These are phyloP conservation scores for Myzus persicae DNA, from an alignment of 1,140 invertebrate genomes.

Conservation along the genomic window DNA sequence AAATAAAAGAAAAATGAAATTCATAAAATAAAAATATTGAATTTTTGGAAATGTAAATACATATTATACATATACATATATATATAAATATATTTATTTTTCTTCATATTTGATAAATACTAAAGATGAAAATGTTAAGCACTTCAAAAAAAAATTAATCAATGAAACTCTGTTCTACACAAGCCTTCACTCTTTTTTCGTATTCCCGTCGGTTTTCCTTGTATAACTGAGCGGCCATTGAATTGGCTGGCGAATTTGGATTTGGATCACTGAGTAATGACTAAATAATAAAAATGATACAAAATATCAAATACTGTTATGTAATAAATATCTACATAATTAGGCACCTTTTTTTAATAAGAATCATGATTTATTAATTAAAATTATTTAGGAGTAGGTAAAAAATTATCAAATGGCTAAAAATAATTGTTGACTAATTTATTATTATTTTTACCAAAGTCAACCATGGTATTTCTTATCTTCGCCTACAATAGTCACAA, in stretches of 20 bases:
- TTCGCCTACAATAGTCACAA: too few species aligned
- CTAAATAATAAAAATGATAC: conserved; percentile 66
- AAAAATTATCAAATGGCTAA: not conserved
- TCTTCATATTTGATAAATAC: conserved; percentile 44
- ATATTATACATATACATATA: conserved; percentile 25
- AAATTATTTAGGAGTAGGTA: not conserved
- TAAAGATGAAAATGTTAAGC: conserved; percentile 38
- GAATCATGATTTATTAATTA: not conserved
- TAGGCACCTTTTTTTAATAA: not conserved
- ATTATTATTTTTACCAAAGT: not conserved
- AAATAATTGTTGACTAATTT: not conserved
- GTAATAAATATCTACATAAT: not conserved
- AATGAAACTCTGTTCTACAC: conserved; percentile 95
- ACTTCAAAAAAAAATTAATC: conserved; percentile 70
- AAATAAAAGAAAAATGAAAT: conserved; percentile 36
- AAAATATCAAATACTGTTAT: not conserved
- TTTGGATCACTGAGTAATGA: conserved; percentile 95
- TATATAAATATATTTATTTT: conserved; percentile 46
- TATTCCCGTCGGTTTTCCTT: conserved; percentile 95
- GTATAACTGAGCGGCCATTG: conserved; percentile 94
- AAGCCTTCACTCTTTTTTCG: conserved; percentile 95
- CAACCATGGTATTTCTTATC: not conserved
- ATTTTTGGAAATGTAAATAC: conserved; percentile 48
- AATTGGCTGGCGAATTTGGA: conserved; percentile 95
- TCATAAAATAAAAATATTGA: conserved; percentile 49